A percentile compares a stretch with the other conserved stretches of the same genome.
Evolutionary conservation across 92 coral and sea anemone genomes (phyloP).

Genomic region (Bergia puertoricense): DNA sequence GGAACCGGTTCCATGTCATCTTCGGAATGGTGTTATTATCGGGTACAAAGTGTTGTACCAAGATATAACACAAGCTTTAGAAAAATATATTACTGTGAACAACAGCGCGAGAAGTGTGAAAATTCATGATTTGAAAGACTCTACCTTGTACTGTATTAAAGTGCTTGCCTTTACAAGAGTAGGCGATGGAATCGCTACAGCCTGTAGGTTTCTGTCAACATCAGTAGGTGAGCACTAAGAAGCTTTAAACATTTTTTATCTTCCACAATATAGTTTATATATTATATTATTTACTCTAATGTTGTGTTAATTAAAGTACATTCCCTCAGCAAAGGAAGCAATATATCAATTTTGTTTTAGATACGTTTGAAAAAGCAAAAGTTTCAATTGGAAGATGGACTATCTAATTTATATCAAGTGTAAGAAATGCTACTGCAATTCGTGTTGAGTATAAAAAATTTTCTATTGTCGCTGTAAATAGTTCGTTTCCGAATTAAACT

Average conservation of each 20-base stretch:
- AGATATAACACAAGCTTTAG: conserved; percentile 21
- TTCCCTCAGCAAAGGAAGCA: no score
- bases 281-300: no score
- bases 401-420: no score
- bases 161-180: conserved; percentile 48
- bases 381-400: no score
- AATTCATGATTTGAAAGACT: not conserved
- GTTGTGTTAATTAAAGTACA: no score
- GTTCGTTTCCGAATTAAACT: no score
- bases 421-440: no score
- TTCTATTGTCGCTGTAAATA: no score
- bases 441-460: no score
- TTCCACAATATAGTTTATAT: no score
- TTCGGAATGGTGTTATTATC: conserved; percentile 46
- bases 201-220: conserved; percentile 46
- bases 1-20: conserved; percentile 56
- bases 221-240: conserved; percentile 38
- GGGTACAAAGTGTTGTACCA: conserved; percentile 22
- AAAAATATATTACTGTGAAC: not conserved
- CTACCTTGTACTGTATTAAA: conserved; percentile 41
- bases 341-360: no score
- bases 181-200: conserved; percentile 57
- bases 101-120: conserved; percentile 28
- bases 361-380: no score
- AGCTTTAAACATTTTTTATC: not conserved